phyloP scores from a whole-genome alignment of 2,888 invertebrate genomes.

The Rhodophaea formosa region DNA sequence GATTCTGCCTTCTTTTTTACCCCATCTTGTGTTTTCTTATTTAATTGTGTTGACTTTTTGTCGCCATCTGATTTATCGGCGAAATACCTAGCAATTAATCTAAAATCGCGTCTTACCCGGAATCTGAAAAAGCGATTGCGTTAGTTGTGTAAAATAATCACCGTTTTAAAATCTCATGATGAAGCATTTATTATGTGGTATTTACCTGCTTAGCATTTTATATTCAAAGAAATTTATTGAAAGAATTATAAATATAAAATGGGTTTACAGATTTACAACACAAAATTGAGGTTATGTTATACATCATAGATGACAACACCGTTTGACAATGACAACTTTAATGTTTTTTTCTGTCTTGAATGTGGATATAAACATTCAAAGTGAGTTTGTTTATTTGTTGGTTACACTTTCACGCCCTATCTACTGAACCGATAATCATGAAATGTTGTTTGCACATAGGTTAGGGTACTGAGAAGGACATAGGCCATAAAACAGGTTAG shows the following conservation, averaged over 20 bases:
- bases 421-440: too few relatives aligned
- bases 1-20: slow-evolving; percentile 43
- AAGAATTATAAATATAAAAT: not conserved
- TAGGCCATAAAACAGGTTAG: too few relatives aligned
- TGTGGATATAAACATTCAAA: too few relatives aligned
- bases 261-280: not conserved
- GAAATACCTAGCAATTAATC: slow-evolving; percentile 47
- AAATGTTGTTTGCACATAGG: too few relatives aligned
- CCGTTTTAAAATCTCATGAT: not conserved
- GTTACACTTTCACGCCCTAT: too few relatives aligned
- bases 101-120: slow-evolving; percentile 45
- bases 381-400: too few relatives aligned
- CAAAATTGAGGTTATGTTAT: not conserved
- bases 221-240: not conserved
- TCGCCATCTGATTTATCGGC: slow-evolving; percentile 58
- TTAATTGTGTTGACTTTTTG: slow-evolving; percentile 44
- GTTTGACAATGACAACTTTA: too few relatives aligned
- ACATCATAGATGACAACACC: too few relatives aligned
- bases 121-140: slow-evolving; percentile 36
- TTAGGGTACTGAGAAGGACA: too few relatives aligned
- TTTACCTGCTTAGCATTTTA: slow-evolving; percentile 13
- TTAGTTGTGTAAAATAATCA: not conserved
- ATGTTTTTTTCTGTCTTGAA: too few relatives aligned
- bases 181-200: not conserved
- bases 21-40: slow-evolving; percentile 30